Conservation (phyloP, 2,888 invertebrate species). For the Ophion ventricosus region DNA sequence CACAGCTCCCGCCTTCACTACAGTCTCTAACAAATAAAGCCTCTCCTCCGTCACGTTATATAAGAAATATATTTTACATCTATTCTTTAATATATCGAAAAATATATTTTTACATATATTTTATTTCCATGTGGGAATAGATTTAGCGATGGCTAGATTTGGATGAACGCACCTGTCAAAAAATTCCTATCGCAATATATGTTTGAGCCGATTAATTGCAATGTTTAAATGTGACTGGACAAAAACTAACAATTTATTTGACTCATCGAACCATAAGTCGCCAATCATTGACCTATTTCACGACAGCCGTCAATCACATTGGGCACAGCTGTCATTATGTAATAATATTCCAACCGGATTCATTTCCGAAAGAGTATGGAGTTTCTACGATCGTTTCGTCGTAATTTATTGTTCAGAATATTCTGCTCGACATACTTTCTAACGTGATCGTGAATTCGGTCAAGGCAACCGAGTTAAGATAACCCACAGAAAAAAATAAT, state of each 20-base stretch:
- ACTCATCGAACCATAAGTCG: constrained; percentile 24
- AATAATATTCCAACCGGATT: constrained; percentile 30
- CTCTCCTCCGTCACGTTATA: no score
- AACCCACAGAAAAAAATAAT: constrained; percentile 13
- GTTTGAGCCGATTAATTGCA: not conserved
- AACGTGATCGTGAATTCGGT: not conserved
- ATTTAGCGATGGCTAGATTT: not conserved
- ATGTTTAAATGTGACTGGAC: not conserved
- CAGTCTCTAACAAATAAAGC: no score
- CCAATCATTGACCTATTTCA: constrained; percentile 23
- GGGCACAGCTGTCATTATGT: not conserved
- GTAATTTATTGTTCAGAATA: not conserved
- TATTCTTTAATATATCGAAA: no score
- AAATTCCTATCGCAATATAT: not conserved
- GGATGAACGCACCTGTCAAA: not conserved
- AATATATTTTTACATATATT: no score
- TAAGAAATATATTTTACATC: no score
- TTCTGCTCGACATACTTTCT: constrained; percentile 24
- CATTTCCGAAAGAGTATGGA: not conserved
- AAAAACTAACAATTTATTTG: not conserved
- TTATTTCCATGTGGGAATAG: no score
- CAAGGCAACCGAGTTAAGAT: not conserved
- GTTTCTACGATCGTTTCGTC: not conserved
- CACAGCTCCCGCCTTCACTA: no score
- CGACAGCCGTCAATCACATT: not conserved